Conservation (phyloP, 30 jellyfish, hydroid and myxozoan species). For the Chironex yamaguchii region DNA sequence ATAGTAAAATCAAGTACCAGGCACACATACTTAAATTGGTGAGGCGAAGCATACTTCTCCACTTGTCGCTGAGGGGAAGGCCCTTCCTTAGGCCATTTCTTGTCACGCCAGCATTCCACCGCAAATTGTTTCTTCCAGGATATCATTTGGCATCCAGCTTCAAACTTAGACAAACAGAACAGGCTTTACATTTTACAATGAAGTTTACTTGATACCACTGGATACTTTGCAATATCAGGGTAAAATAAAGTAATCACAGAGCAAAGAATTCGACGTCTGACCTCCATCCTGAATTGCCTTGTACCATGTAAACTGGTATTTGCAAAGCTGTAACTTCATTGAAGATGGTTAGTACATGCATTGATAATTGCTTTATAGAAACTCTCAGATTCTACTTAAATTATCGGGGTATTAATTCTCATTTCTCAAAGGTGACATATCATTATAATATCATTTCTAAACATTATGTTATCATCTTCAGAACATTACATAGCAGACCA, state of each 20-base stretch:
- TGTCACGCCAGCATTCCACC: constrained; percentile 59
- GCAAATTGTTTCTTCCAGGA: constrained; percentile 67
- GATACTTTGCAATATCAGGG: constrained; percentile 68
- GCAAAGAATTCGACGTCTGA: too few species aligned
- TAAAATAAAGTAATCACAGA: constrained; percentile 54
- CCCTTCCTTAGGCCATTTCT: constrained; percentile 73
- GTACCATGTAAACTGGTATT: too few species aligned
- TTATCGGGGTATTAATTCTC: too few species aligned
- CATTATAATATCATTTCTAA: too few species aligned
- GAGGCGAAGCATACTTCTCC: constrained; percentile 72
- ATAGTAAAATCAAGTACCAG: constrained; percentile 60
- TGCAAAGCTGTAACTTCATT: too few species aligned
- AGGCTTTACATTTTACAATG: constrained; percentile 62
- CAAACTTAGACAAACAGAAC: constrained; percentile 65
- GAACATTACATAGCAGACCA: too few species aligned
- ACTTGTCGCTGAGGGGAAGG: constrained; percentile 69
- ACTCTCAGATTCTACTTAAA: too few species aligned
- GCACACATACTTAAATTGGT: constrained; percentile 58
- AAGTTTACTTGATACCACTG: constrained; percentile 47
- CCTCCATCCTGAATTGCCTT: too few species aligned
- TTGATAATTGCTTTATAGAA: too few species aligned
- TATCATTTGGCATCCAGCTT: constrained; percentile 68
- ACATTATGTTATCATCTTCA: too few species aligned
- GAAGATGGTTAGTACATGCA: too few species aligned
- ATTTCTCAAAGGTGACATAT: too few species aligned